These are phyloP conservation scores for Eupithecia subumbrata DNA, from an alignment of 2,888 invertebrate species.

Conservation along the genomic window DNA sequence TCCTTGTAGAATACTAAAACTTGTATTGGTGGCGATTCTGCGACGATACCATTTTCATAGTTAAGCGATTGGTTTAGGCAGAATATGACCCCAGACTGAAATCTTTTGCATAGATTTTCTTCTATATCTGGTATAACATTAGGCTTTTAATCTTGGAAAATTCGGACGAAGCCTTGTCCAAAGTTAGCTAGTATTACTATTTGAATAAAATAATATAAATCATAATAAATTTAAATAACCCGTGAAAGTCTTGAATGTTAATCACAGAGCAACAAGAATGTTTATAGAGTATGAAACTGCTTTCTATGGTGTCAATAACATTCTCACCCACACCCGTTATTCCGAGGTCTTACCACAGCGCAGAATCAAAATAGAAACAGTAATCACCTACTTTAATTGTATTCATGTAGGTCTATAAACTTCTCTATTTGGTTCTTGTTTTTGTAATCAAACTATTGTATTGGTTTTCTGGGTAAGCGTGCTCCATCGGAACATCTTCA, in stretches of 20 bases:
- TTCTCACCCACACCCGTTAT: not conserved
- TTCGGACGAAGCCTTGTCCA: not conserved
- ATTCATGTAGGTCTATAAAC: not conserved
- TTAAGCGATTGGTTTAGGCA: no score
- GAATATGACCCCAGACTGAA: no score
- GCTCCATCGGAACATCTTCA: no score
- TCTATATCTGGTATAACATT: no score
- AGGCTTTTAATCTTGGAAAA: no score
- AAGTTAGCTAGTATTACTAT: not conserved
- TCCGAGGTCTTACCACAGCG: not conserved
- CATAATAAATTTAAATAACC: not conserved
- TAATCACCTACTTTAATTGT: not conserved
- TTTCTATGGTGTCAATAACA: slow-evolving; percentile 1
- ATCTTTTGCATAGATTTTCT: no score
- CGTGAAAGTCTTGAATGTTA: not conserved
- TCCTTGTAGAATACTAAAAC: no score
- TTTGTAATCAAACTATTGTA: no score
- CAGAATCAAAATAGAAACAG: not conserved
- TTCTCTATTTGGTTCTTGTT: no score
- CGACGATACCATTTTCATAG: no score
- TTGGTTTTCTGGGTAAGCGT: no score
- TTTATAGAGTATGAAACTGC: not conserved
- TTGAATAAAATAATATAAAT: not conserved
- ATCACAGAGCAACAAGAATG: not conserved
- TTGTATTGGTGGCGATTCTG: no score